Evolutionary conservation across 2,113 vertebrate genomes (phyloP).

Genomic region (Nycticebus coucang): DNA sequence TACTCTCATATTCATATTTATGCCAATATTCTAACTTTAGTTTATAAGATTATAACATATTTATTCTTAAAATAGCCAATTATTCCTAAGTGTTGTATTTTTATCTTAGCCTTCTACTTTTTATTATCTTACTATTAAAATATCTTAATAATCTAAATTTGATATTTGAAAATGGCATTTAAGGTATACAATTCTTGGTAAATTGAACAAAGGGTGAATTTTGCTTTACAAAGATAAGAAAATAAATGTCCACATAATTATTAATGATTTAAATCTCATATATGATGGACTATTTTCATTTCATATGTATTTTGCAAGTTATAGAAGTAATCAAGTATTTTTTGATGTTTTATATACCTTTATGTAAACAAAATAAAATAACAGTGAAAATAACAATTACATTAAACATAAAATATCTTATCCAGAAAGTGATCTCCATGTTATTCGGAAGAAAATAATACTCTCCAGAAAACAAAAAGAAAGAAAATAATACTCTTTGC

Average conservation of each 20-base stretch:
- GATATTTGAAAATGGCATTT: neutral
- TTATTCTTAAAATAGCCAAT: neutral
- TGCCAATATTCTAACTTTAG: neutral
- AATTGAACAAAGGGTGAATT: neutral
- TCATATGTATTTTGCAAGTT: neutral
- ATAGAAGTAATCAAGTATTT: neutral
- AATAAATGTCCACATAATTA: neutral
- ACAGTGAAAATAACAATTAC: neutral
- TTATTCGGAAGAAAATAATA: neutral
- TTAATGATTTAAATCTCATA: neutral
- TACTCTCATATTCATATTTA: neutral
- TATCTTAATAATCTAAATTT: neutral
- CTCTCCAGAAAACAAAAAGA: too few relatives aligned
- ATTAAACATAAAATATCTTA: neutral
- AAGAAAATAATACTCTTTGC: neutral
- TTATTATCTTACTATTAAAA: neutral
- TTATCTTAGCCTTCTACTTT: neutral
- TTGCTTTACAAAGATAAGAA: neutral
- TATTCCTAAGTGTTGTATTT: neutral
- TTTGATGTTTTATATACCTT: neutral
- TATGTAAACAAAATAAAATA: neutral
- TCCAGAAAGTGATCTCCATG: neutral
- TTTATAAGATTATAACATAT: neutral
- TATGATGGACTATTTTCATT: neutral
- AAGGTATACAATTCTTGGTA: neutral